Evolutionary conservation across 1,140 invertebrate species (phyloP), one percentile per base, ranked within the genome.

Genomic region (Branchinecta lynchi): DNA sequence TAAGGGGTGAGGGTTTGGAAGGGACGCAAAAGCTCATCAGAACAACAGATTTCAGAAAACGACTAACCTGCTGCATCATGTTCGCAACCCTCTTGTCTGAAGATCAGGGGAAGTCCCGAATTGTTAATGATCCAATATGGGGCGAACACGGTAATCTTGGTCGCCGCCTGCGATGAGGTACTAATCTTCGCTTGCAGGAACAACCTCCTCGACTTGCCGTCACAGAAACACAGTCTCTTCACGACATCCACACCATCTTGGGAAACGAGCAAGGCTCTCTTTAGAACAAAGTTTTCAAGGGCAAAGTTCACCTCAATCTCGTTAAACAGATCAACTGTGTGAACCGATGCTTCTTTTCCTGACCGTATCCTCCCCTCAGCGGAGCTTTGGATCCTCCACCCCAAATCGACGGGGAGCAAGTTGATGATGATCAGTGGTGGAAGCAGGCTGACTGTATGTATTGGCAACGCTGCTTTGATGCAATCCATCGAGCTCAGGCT

Each of bases 81-180:
- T 21, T 73, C 69, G 45, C 75, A 85, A 8, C 90, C 91, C 77
- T 96, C 93, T 80, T 97, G 94, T 75, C 87, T 85, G 77, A 96
- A 94, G 21, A 98, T 87, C n/a, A 98, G 78, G 0, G 95, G 93
- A 51, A 98, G 81, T 0, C 94, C 95, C 15, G 92, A 93, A 78
- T 90, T 90, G 78, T 99, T 98, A 43, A 98, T 85, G 72, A 99
- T 86, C 95, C 96, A 98, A 80, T 89, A 96, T 0, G 89, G 88
- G 21, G 91, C 89, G 71, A 85, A 88, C 15, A 97, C 82, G 66
- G 84, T 86, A 68, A 96, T 83, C 83, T 91, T 84, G 9, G 86
- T 77, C 12, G 82, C 81, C 17, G 81, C 81, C 68, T 84, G 84
- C 71, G 81, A 78, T 72, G 77, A 75, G 15, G 76, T 72, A 20